phyloP scores from a whole-genome alignment of 2,113 vertebrate genomes.

The Carassius auratus region DNA sequence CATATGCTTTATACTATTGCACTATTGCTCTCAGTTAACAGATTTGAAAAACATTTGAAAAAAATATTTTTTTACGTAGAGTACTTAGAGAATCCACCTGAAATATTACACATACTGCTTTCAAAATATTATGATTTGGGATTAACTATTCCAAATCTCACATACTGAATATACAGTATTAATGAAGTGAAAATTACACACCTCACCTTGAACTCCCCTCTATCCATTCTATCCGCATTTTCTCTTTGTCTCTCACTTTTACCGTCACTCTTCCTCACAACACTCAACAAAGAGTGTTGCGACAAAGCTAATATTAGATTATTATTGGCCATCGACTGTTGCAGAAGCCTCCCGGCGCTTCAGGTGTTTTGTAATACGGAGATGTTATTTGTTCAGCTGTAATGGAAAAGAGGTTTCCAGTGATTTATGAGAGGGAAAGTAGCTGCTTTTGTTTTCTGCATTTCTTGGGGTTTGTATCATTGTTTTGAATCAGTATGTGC shows the following conservation, averaged over 20 bases:
- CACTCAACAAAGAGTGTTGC: slow-evolving; percentile 14
- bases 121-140: neutral
- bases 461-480: slow-evolving; percentile 23
- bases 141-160: neutral
- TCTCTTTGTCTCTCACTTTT: neutral
- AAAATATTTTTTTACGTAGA: neutral
- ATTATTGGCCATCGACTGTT: slow-evolving; percentile 12
- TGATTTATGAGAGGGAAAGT: slow-evolving; percentile 24
- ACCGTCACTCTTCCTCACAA: neutral
- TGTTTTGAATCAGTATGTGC: slow-evolving; percentile 22
- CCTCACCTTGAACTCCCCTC: neutral
- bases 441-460: slow-evolving; percentile 19
- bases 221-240: neutral
- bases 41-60: too few species aligned
- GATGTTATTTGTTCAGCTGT: slow-evolving; percentile 36
- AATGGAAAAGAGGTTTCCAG: slow-evolving; percentile 31
- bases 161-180: neutral
- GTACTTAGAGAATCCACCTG: neutral
- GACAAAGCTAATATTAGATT: slow-evolving; percentile 35
- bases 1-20: neutral
- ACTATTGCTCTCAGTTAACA: too few species aligned
- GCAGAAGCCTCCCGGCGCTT: neutral
- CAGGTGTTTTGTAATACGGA: slow-evolving; percentile 30
- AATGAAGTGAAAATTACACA: neutral
- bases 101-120: neutral